Percentiles rank a stretch among this genome's conserved stretches.
Conservation (phyloP, 2,113 vertebrate species). For the Chelonoidis abingdonii region DNA sequence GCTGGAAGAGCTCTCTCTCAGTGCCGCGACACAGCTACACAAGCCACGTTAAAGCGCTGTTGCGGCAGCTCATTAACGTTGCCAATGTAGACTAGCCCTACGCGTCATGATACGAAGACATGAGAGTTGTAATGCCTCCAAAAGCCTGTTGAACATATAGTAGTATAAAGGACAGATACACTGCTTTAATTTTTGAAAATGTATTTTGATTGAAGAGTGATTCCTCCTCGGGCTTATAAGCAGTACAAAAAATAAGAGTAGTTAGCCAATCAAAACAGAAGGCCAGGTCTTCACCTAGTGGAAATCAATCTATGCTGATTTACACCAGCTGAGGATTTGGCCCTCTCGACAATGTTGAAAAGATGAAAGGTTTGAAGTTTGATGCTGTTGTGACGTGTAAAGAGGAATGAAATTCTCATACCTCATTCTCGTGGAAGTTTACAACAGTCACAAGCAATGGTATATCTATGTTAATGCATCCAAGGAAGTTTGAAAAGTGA, state of each 20-base stretch:
- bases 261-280: not conserved
- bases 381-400: not conserved
- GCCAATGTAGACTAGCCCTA: no score
- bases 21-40: accelerated
- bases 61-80: no score
- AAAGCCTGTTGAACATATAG: not conserved
- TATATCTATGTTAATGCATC: not conserved
- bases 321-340: not conserved
- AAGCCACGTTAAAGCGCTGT: no score
- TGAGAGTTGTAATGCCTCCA: slow-evolving; percentile 18
- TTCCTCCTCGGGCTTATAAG: not conserved
- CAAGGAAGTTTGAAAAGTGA: slow-evolving; percentile 48
- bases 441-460: slow-evolving; percentile 36
- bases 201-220: not conserved
- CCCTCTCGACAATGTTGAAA: not conserved
- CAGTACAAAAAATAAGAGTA: not conserved
- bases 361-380: not conserved
- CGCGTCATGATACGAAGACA: not conserved
- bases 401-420: not conserved
- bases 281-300: not conserved
- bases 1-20: no score
- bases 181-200: not conserved
- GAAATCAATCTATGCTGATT: not conserved
- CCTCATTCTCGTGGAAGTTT: slow-evolving; percentile 36
- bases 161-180: not conserved